A percentile compares a stretch with the other conserved stretches of the same genome.
Conservation (phyloP, 1,140 invertebrate genomes). For the Euura saliciscinereae region DNA sequence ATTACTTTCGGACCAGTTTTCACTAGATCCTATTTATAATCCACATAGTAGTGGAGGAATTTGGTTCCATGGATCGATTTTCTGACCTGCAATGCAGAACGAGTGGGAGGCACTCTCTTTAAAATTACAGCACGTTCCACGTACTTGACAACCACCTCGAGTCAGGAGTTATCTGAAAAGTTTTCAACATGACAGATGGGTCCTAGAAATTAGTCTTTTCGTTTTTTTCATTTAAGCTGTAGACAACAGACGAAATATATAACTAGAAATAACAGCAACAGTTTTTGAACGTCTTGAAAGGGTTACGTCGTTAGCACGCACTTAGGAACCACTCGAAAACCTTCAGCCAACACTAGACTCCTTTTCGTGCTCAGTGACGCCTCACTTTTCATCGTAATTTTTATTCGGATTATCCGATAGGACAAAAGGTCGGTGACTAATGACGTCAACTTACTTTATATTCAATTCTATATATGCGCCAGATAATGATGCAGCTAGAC, state of each 20-base stretch:
- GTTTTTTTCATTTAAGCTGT: neutral
- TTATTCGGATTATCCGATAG: neutral
- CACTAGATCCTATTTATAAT: too few species aligned
- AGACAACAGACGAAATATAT: constrained; percentile 7
- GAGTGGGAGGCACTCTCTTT: too few species aligned
- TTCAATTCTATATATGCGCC: too few species aligned
- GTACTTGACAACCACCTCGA: neutral
- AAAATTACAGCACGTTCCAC: too few species aligned
- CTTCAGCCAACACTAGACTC: neutral
- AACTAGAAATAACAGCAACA: constrained; percentile 5
- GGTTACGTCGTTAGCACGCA: constrained; percentile 19
- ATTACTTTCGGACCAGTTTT: too few species aligned
- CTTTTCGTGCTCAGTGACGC: constrained; percentile 1
- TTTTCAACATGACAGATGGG: neutral
- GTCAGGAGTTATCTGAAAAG: neutral
- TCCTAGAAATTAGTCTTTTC: neutral
- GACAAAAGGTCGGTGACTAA: neutral
- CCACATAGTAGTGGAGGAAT: too few species aligned
- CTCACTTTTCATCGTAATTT: constrained; percentile 9
- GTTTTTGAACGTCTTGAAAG: constrained; percentile 7
- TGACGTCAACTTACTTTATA: neutral
- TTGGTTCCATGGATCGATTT: too few species aligned
- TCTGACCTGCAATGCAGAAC: too few species aligned
- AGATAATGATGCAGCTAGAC: too few species aligned
- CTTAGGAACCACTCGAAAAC: constrained; percentile 9